Percentiles rank a stretch among this genome's conserved stretches.
Evolutionary conservation across 2,888 invertebrate species (phyloP).

Genomic region (Monoplex corrugatus): DNA sequence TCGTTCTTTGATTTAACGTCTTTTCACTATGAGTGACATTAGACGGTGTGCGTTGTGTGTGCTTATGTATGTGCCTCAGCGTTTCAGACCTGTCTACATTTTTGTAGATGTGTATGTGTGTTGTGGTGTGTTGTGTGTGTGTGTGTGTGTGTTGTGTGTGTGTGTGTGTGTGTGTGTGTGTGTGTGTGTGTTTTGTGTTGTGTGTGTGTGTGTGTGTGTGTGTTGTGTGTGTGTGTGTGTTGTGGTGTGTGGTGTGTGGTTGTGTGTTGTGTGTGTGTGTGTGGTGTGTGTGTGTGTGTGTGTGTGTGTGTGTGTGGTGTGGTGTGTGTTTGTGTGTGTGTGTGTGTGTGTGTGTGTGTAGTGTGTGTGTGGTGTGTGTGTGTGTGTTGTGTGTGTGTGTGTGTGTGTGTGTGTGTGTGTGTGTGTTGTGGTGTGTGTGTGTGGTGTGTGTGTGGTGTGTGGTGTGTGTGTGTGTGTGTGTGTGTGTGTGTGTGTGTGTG

Average conservation of each 20-base stretch:
- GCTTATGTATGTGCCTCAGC: background rate
- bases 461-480: background rate
- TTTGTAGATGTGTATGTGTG: background rate
- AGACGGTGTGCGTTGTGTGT: slow-evolving; percentile 7
- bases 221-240: slow-evolving; percentile 8
- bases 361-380: background rate
- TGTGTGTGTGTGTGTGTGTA: background rate
- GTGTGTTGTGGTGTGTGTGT: no score
- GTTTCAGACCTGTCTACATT: no score
- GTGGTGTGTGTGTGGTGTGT: slow-evolving; percentile 19
- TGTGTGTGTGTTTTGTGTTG: no score
- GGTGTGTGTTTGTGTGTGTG: background rate
- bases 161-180: slow-evolving; percentile 2
- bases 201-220: background rate
- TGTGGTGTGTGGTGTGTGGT: background rate
- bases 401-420: background rate
- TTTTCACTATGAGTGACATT: no score
- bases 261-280: background rate
- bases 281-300: background rate
- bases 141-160: background rate
- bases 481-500: background rate
- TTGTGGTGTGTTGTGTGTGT: background rate
- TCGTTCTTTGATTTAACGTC: background rate
- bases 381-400: background rate
- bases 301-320: background rate